Evolutionary conservation across 2,797 vertebrate genomes (phyloP).

Genomic region (Borostomias antarcticus): DNA sequence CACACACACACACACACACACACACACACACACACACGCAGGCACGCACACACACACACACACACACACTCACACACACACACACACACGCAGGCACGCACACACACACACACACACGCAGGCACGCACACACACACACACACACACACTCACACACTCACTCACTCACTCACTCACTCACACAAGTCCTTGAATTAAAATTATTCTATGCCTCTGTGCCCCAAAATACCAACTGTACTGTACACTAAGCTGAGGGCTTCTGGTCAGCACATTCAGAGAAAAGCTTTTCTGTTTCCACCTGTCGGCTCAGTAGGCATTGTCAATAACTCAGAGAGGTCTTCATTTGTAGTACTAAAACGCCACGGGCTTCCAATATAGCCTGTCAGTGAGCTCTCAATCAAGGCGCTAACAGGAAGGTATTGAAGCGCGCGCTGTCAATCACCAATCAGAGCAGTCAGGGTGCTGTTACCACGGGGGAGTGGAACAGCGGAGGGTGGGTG

Average conservation of each 20-base stretch:
- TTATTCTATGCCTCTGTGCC: no score
- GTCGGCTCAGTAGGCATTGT: neutral
- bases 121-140: no score
- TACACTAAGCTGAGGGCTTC: neutral
- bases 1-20: no score
- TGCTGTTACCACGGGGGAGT: neutral
- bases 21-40: no score
- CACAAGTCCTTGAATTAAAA: no score
- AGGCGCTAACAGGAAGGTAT: neutral
- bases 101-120: no score
- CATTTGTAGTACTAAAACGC: neutral
- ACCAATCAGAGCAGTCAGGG: neutral
- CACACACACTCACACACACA: neutral
- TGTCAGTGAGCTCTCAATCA: conserved; percentile 23
- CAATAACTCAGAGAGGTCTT: neutral
- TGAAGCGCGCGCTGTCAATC: conserved; percentile 1
- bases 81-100: neutral
- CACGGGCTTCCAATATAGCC: conserved; percentile 11
- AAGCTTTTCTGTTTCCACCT: neutral
- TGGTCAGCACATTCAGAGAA: no score
- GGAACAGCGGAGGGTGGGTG: neutral
- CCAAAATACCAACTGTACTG: neutral
- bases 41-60: no score
- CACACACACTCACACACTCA: neutral
- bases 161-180: no score